These are phyloP conservation scores for Apostichopus leukothele DNA, from an alignment of 53 echinoderm and acorn worm genomes.

Conservation along the genomic window DNA sequence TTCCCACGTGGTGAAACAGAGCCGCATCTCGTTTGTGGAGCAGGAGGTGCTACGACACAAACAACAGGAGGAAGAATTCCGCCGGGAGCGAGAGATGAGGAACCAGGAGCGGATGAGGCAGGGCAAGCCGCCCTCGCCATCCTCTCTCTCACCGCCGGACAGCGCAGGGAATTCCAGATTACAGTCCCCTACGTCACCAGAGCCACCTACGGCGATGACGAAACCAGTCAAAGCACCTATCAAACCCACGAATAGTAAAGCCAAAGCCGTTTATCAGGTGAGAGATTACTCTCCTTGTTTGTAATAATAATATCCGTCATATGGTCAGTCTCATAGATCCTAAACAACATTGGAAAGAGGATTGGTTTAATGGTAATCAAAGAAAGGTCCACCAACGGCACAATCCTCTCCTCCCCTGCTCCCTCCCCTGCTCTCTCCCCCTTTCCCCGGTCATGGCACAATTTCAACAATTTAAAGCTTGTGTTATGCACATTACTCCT, in stretches of 20 bases:
- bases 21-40: constrained; percentile 58
- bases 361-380: no score
- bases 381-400: no score
- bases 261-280: constrained; percentile 47
- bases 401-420: neutral
- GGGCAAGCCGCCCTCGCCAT: neutral
- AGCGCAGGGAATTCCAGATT: neutral
- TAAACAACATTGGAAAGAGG: no score
- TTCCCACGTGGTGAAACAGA: constrained; percentile 51
- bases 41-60: constrained; percentile 56
- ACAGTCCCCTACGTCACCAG: constrained; percentile 19
- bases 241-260: constrained; percentile 23
- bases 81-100: constrained; percentile 55
- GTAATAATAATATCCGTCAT: no score
- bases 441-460: neutral
- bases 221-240: constrained; percentile 12
- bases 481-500: no score
- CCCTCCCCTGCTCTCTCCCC: neutral
- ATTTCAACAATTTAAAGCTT: no score
- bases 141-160: neutral
- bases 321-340: no score
- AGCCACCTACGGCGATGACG: neutral
- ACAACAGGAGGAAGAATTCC: constrained; percentile 65
- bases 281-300: neutral
- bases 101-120: constrained; percentile 17